Conservation (phyloP, 2,113 vertebrate species). For the Taxidea taxus region DNA sequence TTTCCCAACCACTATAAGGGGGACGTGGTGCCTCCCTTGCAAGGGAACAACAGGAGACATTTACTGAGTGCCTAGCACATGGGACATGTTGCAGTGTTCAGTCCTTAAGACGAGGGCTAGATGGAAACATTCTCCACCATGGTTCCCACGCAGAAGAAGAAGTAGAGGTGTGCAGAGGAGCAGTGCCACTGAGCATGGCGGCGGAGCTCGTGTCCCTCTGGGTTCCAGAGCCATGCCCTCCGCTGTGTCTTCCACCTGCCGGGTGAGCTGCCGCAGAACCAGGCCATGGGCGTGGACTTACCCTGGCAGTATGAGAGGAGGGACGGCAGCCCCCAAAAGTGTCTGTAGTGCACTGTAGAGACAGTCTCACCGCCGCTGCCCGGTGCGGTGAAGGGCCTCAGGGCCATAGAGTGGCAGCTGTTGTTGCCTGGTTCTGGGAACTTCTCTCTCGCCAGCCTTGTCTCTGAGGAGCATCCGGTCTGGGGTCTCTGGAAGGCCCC, state of each 20-base stretch:
- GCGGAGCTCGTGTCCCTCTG: accelerated
- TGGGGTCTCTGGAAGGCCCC: not conserved
- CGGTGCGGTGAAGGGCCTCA: not conserved
- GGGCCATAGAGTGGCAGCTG: accelerated
- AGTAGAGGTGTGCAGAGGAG: accelerated
- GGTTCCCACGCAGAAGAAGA: accelerated
- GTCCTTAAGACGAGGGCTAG: not conserved
- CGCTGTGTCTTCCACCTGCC: accelerated
- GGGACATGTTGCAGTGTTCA: no score
- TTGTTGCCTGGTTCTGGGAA: not conserved
- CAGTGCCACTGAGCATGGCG: accelerated
- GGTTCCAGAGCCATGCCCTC: accelerated
- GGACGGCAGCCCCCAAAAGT: not conserved
- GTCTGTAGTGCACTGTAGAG: not conserved
- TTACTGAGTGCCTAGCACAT: not conserved
- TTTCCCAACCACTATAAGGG: not conserved
- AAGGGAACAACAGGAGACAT: not conserved
- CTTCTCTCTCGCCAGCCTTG: not conserved
- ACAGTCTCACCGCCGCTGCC: accelerated
- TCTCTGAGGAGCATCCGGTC: not conserved
- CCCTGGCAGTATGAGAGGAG: accelerated
- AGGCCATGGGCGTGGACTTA: not conserved
- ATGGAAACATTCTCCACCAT: accelerated
- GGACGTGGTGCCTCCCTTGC: not conserved
- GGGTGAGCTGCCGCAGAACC: accelerated